These are phyloP conservation scores for Platycercus adscitus DNA, from an alignment of 2,113 vertebrate species.

Conservation along the genomic window DNA sequence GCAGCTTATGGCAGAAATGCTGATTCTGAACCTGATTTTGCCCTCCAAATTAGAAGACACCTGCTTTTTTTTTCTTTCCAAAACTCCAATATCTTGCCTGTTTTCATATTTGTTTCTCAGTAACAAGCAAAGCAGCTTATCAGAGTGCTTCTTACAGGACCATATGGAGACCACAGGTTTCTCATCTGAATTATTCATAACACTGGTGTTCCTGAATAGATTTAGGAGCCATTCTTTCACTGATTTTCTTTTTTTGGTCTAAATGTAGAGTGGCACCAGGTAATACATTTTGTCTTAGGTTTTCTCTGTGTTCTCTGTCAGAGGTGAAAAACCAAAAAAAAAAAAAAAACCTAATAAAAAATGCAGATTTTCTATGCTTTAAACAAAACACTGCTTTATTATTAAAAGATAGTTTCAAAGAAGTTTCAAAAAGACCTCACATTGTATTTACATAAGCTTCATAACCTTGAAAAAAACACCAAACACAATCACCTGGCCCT, in stretches of 20 bases:
- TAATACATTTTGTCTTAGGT: neutral
- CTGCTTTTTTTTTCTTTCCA: neutral
- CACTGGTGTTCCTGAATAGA: neutral
- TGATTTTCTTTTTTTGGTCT: neutral
- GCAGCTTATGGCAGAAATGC: neutral
- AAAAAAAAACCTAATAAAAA: neutral
- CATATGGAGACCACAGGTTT: slow-evolving; percentile 21
- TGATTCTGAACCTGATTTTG: neutral
- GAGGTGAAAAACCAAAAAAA: neutral
- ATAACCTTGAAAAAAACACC: neutral
- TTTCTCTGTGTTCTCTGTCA: neutral
- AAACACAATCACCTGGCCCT: neutral
- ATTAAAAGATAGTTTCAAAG: neutral
- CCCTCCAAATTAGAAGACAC: neutral
- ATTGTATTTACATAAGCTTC: neutral
- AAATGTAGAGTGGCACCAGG: neutral
- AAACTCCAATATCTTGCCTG: neutral
- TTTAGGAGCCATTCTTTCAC: neutral
- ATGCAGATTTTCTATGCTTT: neutral
- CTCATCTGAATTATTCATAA: slow-evolving; percentile 22
- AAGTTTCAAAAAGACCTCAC: neutral
- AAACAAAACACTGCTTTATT: neutral
- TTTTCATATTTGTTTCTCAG: neutral
- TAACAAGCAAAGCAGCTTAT: neutral
- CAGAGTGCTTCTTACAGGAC: neutral